Conservation (phyloP, 2,113 vertebrate species). For the Grus americana region DNA sequence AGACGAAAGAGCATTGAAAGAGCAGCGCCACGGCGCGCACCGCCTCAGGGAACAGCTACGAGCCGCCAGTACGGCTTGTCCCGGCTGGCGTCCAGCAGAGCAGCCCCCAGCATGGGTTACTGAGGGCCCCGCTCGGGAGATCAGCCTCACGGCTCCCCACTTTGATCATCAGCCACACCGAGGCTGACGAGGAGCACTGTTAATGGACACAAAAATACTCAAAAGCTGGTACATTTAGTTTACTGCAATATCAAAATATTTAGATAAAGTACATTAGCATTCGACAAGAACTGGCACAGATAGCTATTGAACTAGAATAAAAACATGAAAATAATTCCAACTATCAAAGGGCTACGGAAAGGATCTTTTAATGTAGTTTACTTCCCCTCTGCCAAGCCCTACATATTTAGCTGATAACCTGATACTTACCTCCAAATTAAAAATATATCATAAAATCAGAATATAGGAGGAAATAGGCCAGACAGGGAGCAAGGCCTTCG, state of each 20-base stretch:
- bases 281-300: background rate
- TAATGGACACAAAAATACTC: background rate
- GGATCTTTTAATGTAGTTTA: background rate
- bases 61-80: background rate
- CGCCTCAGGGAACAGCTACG: fast-evolving
- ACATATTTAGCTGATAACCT: background rate
- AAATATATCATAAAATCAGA: background rate
- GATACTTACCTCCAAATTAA: background rate
- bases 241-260: background rate
- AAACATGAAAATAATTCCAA: background rate
- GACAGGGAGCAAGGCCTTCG: background rate
- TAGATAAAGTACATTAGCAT: background rate
- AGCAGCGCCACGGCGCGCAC: background rate
- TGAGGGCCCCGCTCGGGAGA: background rate
- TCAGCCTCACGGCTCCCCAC: background rate
- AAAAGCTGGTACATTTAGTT: background rate
- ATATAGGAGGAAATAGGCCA: background rate
- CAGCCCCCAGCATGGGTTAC: background rate
- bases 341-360: background rate
- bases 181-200: background rate
- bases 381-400: background rate
- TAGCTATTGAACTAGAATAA: background rate
- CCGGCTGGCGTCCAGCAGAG: background rate
- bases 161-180: fast-evolving
- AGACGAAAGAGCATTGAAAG: background rate